A percentile compares a stretch with the other conserved stretches of the same genome.
Evolutionary conservation across 2,888 invertebrate genomes (phyloP).

Genomic region (Eupithecia insigniata): DNA sequence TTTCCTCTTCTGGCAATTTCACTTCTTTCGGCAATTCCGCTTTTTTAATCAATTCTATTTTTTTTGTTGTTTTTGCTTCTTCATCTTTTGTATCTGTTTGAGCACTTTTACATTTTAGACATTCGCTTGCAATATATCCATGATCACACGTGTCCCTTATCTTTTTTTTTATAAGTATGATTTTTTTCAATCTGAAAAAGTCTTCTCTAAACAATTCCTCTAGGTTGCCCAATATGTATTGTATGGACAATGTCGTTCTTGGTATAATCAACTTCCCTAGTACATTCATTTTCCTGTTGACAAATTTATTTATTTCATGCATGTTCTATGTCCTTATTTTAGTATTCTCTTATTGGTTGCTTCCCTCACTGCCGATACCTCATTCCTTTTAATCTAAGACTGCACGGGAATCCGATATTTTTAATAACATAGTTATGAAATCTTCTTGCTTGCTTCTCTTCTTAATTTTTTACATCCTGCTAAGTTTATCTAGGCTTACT

Average conservation of each 20-base stretch:
- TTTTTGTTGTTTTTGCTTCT: background rate
- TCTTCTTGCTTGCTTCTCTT: conserved; percentile 6
- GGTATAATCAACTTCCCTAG: conserved; percentile 57
- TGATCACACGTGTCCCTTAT: conserved; percentile 17
- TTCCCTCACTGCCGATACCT: background rate
- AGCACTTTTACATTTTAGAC: background rate
- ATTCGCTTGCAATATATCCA: conserved; percentile 8
- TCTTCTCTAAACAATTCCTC: conserved; percentile 58
- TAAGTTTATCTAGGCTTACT: background rate
- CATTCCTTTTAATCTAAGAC: conserved; percentile 6
- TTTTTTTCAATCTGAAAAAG: conserved; percentile 55
- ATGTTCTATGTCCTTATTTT: background rate
- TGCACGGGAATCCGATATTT: background rate
- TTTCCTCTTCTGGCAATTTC: background rate
- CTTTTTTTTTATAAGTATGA: conserved; percentile 49
- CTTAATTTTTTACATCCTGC: background rate
- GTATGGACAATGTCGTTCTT: conserved; percentile 49
- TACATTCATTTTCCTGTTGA: conserved; percentile 47
- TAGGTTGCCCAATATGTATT: conserved; percentile 52
- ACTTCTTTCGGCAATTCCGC: background rate
- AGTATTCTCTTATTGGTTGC: background rate
- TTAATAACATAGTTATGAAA: background rate
- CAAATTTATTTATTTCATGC: conserved; percentile 11
- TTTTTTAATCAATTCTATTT: background rate
- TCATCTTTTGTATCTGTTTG: background rate